These are phyloP conservation scores for Dicrurus megarhynchus DNA, from an alignment of 2,113 vertebrate genomes.

Conservation along the genomic window DNA sequence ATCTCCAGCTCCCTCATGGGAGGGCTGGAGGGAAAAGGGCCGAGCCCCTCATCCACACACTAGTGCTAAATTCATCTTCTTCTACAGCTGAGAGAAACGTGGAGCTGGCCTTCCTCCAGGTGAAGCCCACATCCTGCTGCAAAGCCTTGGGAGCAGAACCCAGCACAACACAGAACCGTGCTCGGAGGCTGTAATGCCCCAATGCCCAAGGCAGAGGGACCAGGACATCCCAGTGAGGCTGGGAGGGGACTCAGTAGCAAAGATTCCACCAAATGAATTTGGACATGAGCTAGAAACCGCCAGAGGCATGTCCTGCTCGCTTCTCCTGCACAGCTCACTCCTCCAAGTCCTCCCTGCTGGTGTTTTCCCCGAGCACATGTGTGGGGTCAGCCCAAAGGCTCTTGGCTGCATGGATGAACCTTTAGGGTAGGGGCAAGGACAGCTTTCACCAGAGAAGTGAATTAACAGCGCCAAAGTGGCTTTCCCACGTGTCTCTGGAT, in stretches of 20 bases:
- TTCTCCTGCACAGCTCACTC: not conserved
- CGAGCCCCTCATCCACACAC: not conserved
- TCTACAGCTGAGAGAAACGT: not conserved
- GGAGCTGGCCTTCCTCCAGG: not conserved
- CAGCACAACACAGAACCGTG: rapidly evolving
- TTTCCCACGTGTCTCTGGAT: rapidly evolving
- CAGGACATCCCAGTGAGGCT: not conserved
- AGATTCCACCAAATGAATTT: not conserved
- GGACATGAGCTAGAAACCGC: rapidly evolving
- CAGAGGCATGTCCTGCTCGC: rapidly evolving
- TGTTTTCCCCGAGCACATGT: rapidly evolving
- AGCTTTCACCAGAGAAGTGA: not conserved
- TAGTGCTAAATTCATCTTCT: not conserved
- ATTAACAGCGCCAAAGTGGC: rapidly evolving
- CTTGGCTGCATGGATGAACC: not conserved
- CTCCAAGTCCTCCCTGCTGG: not conserved
- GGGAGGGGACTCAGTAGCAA: not conserved
- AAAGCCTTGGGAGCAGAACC: not conserved
- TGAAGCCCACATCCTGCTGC: not conserved
- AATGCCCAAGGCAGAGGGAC: not conserved
- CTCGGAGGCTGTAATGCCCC: rapidly evolving
- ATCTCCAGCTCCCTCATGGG: rapidly evolving
- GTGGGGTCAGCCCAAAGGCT: not conserved
- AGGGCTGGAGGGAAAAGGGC: not conserved
- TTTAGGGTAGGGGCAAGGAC: not conserved